Conservation (phyloP, 2,888 invertebrate genomes). For the Osedax frankpressi region DNA sequence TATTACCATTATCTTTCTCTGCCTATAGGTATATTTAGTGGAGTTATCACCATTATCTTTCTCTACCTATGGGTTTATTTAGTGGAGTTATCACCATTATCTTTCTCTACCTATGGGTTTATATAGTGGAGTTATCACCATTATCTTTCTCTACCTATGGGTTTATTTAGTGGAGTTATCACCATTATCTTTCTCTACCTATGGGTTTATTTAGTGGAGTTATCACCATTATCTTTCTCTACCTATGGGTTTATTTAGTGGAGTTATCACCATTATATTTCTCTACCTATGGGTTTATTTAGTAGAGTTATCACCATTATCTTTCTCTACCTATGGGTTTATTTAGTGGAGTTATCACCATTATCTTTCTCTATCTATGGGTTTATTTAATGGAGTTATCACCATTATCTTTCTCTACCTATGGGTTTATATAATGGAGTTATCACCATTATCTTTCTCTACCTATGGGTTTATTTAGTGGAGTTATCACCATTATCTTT, state of each 20-base stretch:
- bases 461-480: conserved; percentile 49
- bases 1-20: not conserved
- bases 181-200: not conserved
- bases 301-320: conserved; percentile 46
- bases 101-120: not conserved
- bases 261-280: not conserved
- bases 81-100: conserved; percentile 22
- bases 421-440: conserved; percentile 51
- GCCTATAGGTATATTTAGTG: not conserved
- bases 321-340: conserved; percentile 45
- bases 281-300: not conserved
- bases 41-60: conserved; percentile 48
- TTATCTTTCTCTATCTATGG: not conserved
- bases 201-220: not conserved
- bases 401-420: conserved; percentile 45
- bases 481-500: not conserved
- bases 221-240: conserved; percentile 48
- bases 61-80: conserved; percentile 48
- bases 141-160: conserved; percentile 42
- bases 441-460: no score
- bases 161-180: conserved; percentile 47
- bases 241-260: conserved; percentile 48
- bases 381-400: conserved; percentile 34
- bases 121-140: conserved; percentile 44
- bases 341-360: conserved; percentile 42